Evolutionary conservation across 2,888 invertebrate genomes (phyloP), one percentile per base, ranked within the genome.

Genomic region (Pomacea canaliculata): DNA sequence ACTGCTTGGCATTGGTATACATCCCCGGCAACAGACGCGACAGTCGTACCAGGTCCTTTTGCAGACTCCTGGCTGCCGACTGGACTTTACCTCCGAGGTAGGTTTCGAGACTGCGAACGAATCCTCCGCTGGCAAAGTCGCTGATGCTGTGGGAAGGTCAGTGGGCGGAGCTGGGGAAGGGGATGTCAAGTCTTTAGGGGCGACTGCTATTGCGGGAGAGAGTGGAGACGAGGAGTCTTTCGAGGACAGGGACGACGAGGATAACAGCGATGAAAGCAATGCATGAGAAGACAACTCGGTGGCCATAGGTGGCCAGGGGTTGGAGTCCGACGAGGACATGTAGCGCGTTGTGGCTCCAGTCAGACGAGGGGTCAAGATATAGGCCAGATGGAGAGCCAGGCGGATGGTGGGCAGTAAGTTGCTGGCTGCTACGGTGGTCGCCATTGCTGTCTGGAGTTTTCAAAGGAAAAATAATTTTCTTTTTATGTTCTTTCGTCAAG

Each of bases 1-100:
- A 79, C 68, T 79, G 79, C 16, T 76, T 37, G n/a, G 66, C 62
- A 68, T 79, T 79, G 71, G 75, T 77, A 67, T 79, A 79, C 12
- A 69, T 63, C 4, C 73, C 74, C 1, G 74, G 74, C 10, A 74
- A 49, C 7, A 74, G 69, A 7, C 69, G 68, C 4, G 74, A 74
- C 27, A 74, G 69, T 7, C 68, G 68, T 9, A 19, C 8, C 23
- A 74, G 16, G 62, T 74, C 74, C 19, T 60, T 60, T 27, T 69
- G 59, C 62, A 74, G 51, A 9, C 49, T 19, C n/a, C 69, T 74
- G 18, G 74, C 19, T 1, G 69, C 63, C 16, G 63, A 63, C 63
- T 12, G 23, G 27, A 63, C 7, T 56, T 56, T 16, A 56, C 16
- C 51, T 16, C 51, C 51, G 51, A 56, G 16, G 51, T 13, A 16